Evolutionary conservation across 2,113 vertebrate species (phyloP).

Genomic region (Centropus unirufus): DNA sequence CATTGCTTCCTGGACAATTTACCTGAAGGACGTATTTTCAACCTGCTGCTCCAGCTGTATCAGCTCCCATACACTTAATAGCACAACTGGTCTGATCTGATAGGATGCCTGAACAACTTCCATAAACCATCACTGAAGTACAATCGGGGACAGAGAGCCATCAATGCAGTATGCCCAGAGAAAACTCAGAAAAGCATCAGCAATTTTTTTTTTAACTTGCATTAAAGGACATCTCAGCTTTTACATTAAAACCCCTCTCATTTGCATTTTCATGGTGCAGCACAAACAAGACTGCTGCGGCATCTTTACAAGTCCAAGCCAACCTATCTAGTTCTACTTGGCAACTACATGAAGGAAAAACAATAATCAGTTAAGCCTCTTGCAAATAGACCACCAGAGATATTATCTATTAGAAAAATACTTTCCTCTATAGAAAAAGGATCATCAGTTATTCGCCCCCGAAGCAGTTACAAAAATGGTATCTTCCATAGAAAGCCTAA

Average conservation of each 20-base stretch:
- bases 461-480: not conserved
- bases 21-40: not conserved
- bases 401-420: not conserved
- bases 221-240: not conserved
- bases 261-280: conserved; percentile 2
- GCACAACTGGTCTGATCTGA: not conserved
- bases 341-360: not conserved
- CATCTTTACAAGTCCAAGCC: not conserved
- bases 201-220: not conserved
- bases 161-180: not conserved
- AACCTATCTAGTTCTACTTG: not conserved
- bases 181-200: not conserved
- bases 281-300: not conserved
- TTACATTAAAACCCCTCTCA: not conserved
- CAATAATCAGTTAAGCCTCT: not conserved
- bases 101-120: not conserved
- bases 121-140: not conserved
- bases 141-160: not conserved
- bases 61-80: not conserved
- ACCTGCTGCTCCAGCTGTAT: not conserved
- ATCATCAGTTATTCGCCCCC: not conserved
- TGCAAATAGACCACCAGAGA: not conserved
- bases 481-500: not conserved
- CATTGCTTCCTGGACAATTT: not conserved
- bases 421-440: not conserved